Evolutionary conservation across 2,113 vertebrate genomes (phyloP), one percentile per base, ranked within the genome.

Genomic region (Neolamprologus variostigma): DNA sequence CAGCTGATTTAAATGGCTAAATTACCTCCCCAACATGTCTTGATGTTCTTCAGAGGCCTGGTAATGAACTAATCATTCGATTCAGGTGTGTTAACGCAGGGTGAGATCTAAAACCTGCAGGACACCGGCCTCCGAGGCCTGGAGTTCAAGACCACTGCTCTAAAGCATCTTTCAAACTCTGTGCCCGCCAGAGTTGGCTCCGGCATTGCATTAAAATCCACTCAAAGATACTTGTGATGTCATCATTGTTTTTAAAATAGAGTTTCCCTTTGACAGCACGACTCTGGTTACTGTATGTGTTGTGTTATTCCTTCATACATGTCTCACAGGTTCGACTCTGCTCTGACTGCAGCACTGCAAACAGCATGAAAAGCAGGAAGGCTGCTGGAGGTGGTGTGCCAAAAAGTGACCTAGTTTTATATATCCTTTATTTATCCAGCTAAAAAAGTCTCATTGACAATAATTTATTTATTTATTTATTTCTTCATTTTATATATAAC

Each of bases 391-490:
- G 33, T 68, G 33, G 19, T 66, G 33, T 66, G 61, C 31, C 33
- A 66, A 66, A 37, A 66, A 66, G 16, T 37, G 33, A 68, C 19
- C 21, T 37, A 37, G 61, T 66, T 66, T 68, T 68, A 37, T 21
- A 37, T 37, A 37, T 37, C 61, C 33, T 37, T 68, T 13, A 68
- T 13, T 66, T 66, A 37, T 37, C 61, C 10, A 66, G 61, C 33
- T 66, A 66, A 66, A 66, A 59, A 66, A 66, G 61, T 66, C 33
- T 66, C 33, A 37, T 66, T 66, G 31, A 13, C 19, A 66, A 66
- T 66, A 21, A 66, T 21, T 59, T 0, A 35, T 66, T 57, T 0
- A 57, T 57, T 26, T 0, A 57, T 26, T 66, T 13, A 37, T n/a
- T 66, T n/a, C 0, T 35, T 66, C 6, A 35, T 66, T 5, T 66